Percentiles rank a stretch among this genome's conserved stretches.
Evolutionary conservation across 2,888 invertebrate genomes (phyloP).

Genomic region (Caenorhabditis zanzibari): DNA sequence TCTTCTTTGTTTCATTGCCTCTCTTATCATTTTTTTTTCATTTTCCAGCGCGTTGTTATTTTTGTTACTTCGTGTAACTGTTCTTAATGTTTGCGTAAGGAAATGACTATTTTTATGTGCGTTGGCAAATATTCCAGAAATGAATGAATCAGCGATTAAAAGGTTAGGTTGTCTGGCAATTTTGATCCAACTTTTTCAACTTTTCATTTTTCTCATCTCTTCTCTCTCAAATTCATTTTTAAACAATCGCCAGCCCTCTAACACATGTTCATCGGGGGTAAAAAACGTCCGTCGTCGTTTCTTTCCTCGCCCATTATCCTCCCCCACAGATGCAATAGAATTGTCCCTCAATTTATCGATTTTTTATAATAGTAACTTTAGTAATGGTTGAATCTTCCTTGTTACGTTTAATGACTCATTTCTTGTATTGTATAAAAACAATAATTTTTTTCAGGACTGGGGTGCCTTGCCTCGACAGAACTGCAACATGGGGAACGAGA

Average conservation of each 20-base stretch:
- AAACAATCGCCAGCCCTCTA: conserved; percentile 1
- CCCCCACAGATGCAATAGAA: conserved; percentile 24
- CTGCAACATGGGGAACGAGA: conserved; percentile 47
- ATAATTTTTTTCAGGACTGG: neutral
- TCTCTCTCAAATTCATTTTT: neutral
- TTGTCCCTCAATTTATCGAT: conserved; percentile 30
- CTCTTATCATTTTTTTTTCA: neutral
- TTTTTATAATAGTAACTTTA: conserved; percentile 5
- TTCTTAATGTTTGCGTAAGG: neutral
- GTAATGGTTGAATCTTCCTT: neutral
- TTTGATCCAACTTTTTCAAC: neutral
- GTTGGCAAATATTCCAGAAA: conserved; percentile 20
- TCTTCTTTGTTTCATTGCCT: conserved; percentile 3
- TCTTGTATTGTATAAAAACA: neutral
- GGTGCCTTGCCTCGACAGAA: neutral
- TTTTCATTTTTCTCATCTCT: neutral
- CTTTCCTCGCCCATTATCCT: conserved; percentile 18
- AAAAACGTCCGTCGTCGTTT: conserved; percentile 6
- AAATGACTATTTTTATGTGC: conserved; percentile 28
- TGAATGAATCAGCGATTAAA: conserved; percentile 10
- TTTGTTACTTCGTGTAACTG: neutral
- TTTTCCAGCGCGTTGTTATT: neutral
- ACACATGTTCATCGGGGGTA: conserved; percentile 39
- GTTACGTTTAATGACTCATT: neutral
- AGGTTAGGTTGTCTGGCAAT: conserved; percentile 17